Evolutionary conservation across 2,113 vertebrate genomes (phyloP).

Genomic region (Amazona guildingii): DNA sequence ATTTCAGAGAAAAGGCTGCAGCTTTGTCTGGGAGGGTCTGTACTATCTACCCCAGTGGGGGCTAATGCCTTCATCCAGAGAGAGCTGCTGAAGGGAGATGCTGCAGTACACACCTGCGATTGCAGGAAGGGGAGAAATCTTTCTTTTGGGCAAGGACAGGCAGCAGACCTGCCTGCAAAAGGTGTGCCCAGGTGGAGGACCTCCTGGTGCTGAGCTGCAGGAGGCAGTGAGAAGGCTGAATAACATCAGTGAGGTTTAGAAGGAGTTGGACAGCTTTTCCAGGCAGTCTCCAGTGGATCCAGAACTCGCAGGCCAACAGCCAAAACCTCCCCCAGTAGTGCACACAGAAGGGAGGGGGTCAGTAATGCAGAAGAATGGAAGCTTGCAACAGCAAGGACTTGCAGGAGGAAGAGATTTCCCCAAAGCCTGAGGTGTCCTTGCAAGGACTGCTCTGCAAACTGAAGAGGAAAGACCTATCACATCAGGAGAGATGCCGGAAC

Average conservation of each 20-base stretch:
- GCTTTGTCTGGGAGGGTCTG: not conserved
- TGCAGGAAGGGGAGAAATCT: not conserved
- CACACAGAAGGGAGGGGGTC: not conserved
- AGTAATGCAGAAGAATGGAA: not conserved
- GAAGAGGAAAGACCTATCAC: not conserved
- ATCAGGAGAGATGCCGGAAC: not conserved
- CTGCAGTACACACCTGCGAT: accelerated
- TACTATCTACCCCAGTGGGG: accelerated
- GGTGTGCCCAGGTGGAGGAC: not conserved
- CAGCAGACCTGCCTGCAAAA: not conserved
- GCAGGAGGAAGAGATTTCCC: not conserved
- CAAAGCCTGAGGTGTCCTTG: not conserved
- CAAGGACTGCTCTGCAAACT: not conserved
- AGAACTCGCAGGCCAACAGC: not conserved
- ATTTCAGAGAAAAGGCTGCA: not conserved
- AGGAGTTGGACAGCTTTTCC: too few species aligned
- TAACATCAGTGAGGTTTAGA: not conserved
- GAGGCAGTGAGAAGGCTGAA: not conserved
- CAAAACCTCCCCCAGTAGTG: not conserved
- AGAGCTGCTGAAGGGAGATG: not conserved
- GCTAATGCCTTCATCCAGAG: not conserved
- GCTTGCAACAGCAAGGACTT: not conserved
- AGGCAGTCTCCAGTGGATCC: not conserved
- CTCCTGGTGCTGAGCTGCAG: not conserved
- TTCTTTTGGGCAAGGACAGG: not conserved